A percentile compares a stretch with the other conserved stretches of the same genome.
Conservation (phyloP, 2,797 vertebrate species). For the Peromyscus aztecus region DNA sequence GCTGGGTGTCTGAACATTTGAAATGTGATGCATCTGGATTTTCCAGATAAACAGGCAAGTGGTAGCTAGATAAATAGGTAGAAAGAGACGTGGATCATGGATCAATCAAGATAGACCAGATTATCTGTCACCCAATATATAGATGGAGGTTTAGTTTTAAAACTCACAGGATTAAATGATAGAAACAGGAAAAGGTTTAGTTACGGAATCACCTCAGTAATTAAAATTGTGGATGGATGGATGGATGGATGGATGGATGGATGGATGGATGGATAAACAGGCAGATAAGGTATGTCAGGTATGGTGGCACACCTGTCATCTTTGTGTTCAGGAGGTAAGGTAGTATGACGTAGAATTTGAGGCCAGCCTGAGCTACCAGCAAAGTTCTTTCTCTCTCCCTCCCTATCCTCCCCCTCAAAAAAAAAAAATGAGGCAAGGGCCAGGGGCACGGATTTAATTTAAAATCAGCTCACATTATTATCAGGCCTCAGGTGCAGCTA, state of each 20-base stretch:
- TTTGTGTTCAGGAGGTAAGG: not conserved
- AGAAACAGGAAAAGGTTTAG: not conserved
- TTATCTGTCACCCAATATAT: not conserved
- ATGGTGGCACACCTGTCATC: not conserved
- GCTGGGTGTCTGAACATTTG: not conserved
- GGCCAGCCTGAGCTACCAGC: not conserved
- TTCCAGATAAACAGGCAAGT: not conserved
- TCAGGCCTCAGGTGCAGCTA: not conserved
- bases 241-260: not conserved
- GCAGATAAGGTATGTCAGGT: not conserved
- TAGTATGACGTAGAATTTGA: not conserved
- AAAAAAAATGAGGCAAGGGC: not conserved
- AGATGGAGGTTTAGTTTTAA: not conserved
- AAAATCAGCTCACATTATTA: not conserved
- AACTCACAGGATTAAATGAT: not conserved
- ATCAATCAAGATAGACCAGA: not conserved
- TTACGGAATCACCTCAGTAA: not conserved
- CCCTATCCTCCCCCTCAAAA: no score
- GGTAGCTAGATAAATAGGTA: not conserved
- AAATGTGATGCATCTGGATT: not conserved
- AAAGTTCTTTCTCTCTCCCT: not conserved
- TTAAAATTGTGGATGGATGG: not conserved
- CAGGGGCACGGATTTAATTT: not conserved
- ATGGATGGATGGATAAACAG: not conserved
- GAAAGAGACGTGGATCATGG: not conserved